Evolutionary conservation across 2,113 vertebrate species (phyloP), one percentile per base, ranked within the genome.

Genomic region (Anser brachyrhynchus): DNA sequence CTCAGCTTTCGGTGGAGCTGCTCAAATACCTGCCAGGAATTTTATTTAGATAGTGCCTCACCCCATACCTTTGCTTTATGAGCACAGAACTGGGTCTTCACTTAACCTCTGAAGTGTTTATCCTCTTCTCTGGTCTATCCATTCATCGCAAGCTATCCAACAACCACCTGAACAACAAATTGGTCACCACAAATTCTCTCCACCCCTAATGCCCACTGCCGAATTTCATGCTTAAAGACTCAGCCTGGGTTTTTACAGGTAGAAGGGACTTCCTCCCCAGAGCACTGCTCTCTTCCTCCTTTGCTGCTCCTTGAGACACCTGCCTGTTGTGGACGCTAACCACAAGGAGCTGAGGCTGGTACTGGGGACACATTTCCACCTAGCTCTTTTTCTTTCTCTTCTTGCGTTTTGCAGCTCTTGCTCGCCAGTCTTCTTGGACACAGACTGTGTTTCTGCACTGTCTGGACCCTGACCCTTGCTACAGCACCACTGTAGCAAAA

Each of bases 1-100:
- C 90, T 78, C 80, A 57, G 89, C 44, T 76, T 35, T 29, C 15
- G 2, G 20, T 29, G n/a, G n/a, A 55, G 31, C 31, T 55, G 92
- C 59, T 88, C 76, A 35, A 57, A 57, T 22, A 67, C 75, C 55
- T 71, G 65, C 64, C 65, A 31, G 26, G 25, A 59, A 55, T 31
- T 91, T 35, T 92, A 1, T 81, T 93, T 87, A 85, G 81, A 46
- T 39, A 86, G 72, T 13, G 86, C 87, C 95, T 90, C 89, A 19
- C 93, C 87, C 90, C 16, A 4, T 65, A 33, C 69, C 82, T 93
- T 57, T 73, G 51, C 64, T 73, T 62, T 73, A 37, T 5, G 41
- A 82, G 41, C 41, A 31, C 37, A 64, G 41, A 43, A 37, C 9
- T 16, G 39, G 78, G 20, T 41, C 75, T 54, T 43, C 28, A 41